Evolutionary conservation across 2,113 vertebrate genomes (phyloP).

Genomic region (Corythornis cristatus): DNA sequence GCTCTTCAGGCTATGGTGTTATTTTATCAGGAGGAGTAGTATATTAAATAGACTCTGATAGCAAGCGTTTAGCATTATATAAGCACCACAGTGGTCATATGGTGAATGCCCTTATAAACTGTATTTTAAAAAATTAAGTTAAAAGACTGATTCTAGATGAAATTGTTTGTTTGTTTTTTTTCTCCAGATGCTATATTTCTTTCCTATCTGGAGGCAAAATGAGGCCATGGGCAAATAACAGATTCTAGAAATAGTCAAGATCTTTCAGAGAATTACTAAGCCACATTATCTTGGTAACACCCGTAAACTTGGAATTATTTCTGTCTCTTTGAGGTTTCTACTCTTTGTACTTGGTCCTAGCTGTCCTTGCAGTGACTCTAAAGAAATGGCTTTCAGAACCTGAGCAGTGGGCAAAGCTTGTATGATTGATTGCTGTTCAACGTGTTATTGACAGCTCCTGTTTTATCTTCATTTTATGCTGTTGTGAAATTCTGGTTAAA

Average conservation of each 20-base stretch:
- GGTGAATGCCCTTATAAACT: neutral
- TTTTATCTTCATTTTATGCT: neutral
- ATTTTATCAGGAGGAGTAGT: neutral
- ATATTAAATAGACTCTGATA: neutral
- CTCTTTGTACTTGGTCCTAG: neutral
- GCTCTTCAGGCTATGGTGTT: neutral
- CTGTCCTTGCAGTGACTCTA: neutral
- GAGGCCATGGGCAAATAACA: neutral
- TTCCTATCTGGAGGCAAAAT: neutral
- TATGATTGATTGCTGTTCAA: neutral
- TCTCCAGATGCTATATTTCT: neutral
- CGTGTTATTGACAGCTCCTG: neutral
- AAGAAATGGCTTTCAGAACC: neutral
- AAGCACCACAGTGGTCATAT: neutral
- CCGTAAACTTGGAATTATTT: neutral
- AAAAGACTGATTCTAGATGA: neutral
- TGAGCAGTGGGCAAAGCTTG: neutral
- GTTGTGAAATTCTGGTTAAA: neutral
- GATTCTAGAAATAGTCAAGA: neutral
- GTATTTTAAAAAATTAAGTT: neutral
- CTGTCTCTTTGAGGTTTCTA: neutral
- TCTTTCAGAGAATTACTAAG: neutral
- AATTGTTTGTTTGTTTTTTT: neutral
- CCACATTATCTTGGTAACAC: neutral
- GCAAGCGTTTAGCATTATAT: neutral